A percentile compares a stretch with the other conserved stretches of the same genome.
Evolutionary conservation across 2,888 invertebrate species (phyloP).

Genomic region (Drosophila cognata): DNA sequence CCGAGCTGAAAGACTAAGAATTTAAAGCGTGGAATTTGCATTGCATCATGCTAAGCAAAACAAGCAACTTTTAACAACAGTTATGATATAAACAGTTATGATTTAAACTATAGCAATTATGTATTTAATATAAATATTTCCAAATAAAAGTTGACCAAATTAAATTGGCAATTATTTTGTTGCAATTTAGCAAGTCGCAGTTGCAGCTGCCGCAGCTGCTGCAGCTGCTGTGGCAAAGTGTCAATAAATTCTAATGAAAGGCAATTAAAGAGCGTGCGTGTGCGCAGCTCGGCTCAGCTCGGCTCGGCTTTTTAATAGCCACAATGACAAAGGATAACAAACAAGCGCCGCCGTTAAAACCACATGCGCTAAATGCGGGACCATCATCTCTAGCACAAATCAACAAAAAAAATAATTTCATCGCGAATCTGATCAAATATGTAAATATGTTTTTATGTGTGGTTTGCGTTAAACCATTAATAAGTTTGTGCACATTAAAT

Average conservation of each 20-base stretch:
- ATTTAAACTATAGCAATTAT: no score
- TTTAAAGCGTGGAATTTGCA: slow-evolving; percentile 1
- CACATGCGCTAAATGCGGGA: slow-evolving; percentile 60
- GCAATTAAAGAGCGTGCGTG: slow-evolving; percentile 63
- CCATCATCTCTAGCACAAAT: slow-evolving; percentile 38
- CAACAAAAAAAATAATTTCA: slow-evolving; percentile 59
- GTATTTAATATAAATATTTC: no score
- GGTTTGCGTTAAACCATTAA: slow-evolving; percentile 37
- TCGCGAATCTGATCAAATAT: slow-evolving; percentile 31
- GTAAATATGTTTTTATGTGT: slow-evolving; percentile 12
- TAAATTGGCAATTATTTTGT: slow-evolving; percentile 9
- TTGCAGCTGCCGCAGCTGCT: slow-evolving; percentile 12
- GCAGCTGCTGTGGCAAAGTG: slow-evolving; percentile 48
- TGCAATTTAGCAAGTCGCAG: slow-evolving; percentile 5
- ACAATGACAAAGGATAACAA: slow-evolving; percentile 23
- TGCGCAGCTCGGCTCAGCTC: slow-evolving; percentile 32
- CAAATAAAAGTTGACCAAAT: not conserved
- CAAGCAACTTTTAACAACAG: not conserved
- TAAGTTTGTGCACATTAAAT: slow-evolving; percentile 8
- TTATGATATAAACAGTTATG: not conserved
- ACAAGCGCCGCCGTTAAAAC: slow-evolving; percentile 28
- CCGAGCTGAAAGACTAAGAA: not conserved
- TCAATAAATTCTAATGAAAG: slow-evolving; percentile 70
- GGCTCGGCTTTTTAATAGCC: slow-evolving; percentile 48
- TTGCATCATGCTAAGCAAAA: slow-evolving; percentile 26